Evolutionary conservation across 2,888 invertebrate species (phyloP).

Genomic region (Hydroisotoma schaefferi): DNA sequence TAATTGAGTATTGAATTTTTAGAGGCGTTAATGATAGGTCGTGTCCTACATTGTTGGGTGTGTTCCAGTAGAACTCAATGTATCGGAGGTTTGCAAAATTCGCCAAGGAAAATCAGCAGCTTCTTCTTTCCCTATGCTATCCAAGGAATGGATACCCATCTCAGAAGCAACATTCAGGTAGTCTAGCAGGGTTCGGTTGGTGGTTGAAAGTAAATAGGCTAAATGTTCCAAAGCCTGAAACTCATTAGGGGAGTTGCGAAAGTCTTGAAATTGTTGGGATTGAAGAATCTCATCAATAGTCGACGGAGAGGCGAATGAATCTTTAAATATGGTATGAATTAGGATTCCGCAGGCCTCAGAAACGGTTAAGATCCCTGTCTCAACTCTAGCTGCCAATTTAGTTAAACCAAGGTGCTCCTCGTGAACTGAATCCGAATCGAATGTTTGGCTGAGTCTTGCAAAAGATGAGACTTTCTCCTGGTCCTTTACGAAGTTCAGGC

Average conservation of each 20-base stretch:
- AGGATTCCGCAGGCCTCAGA: conserved; percentile 15
- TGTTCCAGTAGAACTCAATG: too few relatives aligned
- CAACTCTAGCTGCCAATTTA: neutral
- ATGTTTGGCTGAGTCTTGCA: neutral
- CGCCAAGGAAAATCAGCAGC: too few relatives aligned
- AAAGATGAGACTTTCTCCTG: neutral
- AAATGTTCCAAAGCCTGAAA: conserved; percentile 27
- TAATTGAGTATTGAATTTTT: too few relatives aligned
- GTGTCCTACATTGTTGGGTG: too few relatives aligned
- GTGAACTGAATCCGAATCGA: neutral
- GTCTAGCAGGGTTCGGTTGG: conserved; percentile 7
- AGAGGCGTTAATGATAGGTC: too few relatives aligned
- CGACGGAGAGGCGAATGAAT: conserved; percentile 1
- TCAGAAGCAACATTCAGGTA: conserved; percentile 9
- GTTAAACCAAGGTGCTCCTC: neutral
- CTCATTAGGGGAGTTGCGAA: conserved; percentile 31
- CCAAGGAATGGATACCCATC: too few relatives aligned
- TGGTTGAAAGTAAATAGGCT: conserved; percentile 2
- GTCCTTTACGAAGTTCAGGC: too few relatives aligned
- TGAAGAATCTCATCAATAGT: neutral
- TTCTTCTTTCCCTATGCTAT: too few relatives aligned
- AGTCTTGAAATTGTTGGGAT: conserved; percentile 21
- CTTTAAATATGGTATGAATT: conserved; percentile 19
- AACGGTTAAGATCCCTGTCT: conserved; percentile 11
- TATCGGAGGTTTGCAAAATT: too few relatives aligned